Percentiles rank a stretch among this genome's conserved stretches.
Conservation (phyloP, 1,140 invertebrate genomes). For the Panagrolaimus sp. region DNA sequence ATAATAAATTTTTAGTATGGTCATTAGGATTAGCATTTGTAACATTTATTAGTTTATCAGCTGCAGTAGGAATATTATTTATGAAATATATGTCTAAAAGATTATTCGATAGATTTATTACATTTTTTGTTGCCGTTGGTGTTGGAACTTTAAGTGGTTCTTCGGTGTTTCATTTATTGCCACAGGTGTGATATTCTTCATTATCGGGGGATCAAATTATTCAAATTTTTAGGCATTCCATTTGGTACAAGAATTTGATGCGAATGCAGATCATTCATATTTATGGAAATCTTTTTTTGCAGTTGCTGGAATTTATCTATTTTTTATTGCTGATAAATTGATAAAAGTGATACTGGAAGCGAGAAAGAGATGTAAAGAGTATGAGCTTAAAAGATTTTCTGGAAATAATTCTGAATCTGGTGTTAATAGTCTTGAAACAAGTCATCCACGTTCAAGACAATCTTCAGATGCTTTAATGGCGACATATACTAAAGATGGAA, state of each 20-base stretch:
- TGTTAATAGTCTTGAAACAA: neutral
- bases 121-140: conserved; percentile 67
- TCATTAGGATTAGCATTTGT: conserved; percentile 66
- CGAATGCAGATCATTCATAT: conserved; percentile 43
- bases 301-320: conserved; percentile 55
- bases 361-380: conserved; percentile 32
- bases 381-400: neutral
- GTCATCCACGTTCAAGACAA: neutral
- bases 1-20: conserved; percentile 64
- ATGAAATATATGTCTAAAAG: conserved; percentile 66
- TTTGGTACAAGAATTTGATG: conserved; percentile 45
- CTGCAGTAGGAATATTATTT: conserved; percentile 66
- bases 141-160: conserved; percentile 68
- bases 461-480: conserved; percentile 16
- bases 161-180: conserved; percentile 68
- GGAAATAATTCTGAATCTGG: neutral
- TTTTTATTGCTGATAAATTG: conserved; percentile 56
- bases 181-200: conserved; percentile 63
- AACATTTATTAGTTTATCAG: conserved; percentile 67
- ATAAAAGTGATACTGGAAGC: conserved; percentile 57
- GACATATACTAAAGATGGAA: neutral
- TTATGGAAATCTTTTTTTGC: conserved; percentile 53
- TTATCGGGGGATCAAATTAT: no score
- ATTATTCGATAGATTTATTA: conserved; percentile 65
- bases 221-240: conserved; percentile 42